Evolutionary conservation across 2,888 invertebrate genomes (phyloP).

Genomic region (Busseola fusca): DNA sequence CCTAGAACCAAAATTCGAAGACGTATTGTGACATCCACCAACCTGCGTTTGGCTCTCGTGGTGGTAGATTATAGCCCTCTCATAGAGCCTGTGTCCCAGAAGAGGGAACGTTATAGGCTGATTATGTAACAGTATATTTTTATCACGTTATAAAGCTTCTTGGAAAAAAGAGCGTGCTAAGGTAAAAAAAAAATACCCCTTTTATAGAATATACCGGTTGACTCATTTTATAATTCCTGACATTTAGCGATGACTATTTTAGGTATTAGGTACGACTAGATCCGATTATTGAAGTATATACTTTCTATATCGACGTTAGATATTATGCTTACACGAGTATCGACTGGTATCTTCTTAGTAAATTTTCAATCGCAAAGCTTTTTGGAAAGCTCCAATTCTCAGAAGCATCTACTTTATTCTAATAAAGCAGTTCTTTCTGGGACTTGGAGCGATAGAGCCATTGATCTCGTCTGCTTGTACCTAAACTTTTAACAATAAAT

Average conservation of each 20-base stretch:
- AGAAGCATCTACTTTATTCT: conserved; percentile 8
- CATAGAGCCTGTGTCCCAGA: background rate
- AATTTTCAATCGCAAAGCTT: background rate
- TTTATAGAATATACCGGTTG: background rate
- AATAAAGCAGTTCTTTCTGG: too few relatives aligned
- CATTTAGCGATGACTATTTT: background rate
- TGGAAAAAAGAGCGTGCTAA: background rate
- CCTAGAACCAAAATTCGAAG: background rate
- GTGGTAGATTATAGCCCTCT: background rate
- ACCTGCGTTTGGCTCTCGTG: background rate
- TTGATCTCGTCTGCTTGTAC: conserved; percentile 13
- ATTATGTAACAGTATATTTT: background rate
- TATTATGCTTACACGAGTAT: background rate
- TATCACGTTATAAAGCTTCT: background rate
- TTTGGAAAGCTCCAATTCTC: conserved; percentile 10
- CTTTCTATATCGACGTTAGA: background rate
- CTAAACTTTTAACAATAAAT: conserved; percentile 16
- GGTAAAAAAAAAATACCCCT: background rate
- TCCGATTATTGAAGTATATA: background rate
- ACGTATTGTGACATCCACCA: background rate
- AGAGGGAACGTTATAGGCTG: background rate
- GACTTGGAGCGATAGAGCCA: conserved; percentile 9
- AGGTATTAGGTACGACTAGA: background rate
- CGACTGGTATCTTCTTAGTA: background rate
- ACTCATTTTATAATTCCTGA: background rate